Base-by-base conservation (phyloP, 1,140 invertebrate genomes). In the Lepeophtheirus salmonis region DNA sequence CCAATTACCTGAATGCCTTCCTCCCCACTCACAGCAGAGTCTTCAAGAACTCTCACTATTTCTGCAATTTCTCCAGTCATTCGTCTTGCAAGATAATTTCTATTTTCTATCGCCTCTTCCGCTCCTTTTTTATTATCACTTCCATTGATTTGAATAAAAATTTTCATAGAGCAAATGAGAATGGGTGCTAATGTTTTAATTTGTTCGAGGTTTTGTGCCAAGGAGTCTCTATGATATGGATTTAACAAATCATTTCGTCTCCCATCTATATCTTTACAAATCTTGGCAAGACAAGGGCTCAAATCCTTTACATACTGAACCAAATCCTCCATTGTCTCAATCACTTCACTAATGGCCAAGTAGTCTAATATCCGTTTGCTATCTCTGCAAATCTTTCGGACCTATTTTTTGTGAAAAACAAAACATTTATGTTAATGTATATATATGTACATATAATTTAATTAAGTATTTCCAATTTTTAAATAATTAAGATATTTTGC, bases 41-140 rank as follows among this genome's bases (percentile, higher is more conserved):
- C 59, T 17, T 97, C 92, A 2, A 98, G 77, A 12, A 98, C 92
- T 52, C 90, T 79, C 64, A 98, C 97, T 61, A 98, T 97, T 76
- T 99, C 94, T 69, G 96, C 91, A 63, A 99, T 84, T 71, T 98
- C 95, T 70, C 97, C 91, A 0, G 86, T 90, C 91, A 99, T 97
- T 65, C 91, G 77, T 17, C 83, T 79, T 23, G 89, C 83, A 14
- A 98, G 74, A 68, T 97, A 98, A 70, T 97, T 96, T 60, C 95
- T 79, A 76, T 97, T 98, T 72, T 94, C 89, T 0, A 86, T 87
- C 0, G 94, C 90, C 71, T 97, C 95, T 63, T 88, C 84, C 6
- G 84, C 81, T 1, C 90, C 91, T 73, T 89, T 89, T 16, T 89
- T 89, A 63, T 83, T 78, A 25, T 66, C 63, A 22, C 14, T 61